Evolutionary conservation across 2,113 vertebrate genomes (phyloP).

Genomic region (Channa argus): DNA sequence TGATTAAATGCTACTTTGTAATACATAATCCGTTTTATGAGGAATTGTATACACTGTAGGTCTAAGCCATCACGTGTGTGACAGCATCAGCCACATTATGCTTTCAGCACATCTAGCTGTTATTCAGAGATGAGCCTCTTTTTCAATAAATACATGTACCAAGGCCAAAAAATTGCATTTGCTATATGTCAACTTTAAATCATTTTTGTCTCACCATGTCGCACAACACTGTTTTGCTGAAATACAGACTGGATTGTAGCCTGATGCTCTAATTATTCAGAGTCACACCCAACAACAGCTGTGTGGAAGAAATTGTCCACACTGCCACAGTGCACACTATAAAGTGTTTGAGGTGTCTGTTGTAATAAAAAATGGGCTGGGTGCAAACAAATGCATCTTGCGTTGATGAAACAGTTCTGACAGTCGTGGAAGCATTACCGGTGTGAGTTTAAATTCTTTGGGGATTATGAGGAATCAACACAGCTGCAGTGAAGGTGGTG

Average conservation of each 20-base stretch:
- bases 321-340: constrained; percentile 14
- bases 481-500: constrained; percentile 69
- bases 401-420: constrained; percentile 62
- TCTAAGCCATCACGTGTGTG: constrained; percentile 9
- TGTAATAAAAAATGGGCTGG: constrained; percentile 5
- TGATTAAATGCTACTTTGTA: too few species aligned
- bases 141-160: neutral
- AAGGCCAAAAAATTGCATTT: constrained; percentile 2
- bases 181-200: neutral
- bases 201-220: too few species aligned
- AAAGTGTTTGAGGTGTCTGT: constrained; percentile 13
- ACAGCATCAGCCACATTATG: neutral
- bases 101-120: neutral
- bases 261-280: neutral
- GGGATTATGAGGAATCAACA: constrained; percentile 71
- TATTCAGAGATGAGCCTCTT: neutral
- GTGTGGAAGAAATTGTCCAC: neutral
- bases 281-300: neutral
- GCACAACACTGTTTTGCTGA: neutral
- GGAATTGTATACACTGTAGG: too few species aligned
- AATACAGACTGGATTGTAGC: neutral
- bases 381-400: constrained; percentile 31
- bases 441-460: constrained; percentile 46
- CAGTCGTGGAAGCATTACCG: constrained; percentile 47
- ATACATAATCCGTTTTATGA: too few species aligned